Conservation (phyloP, 2,888 invertebrate genomes). For the Orchestes rusci region DNA sequence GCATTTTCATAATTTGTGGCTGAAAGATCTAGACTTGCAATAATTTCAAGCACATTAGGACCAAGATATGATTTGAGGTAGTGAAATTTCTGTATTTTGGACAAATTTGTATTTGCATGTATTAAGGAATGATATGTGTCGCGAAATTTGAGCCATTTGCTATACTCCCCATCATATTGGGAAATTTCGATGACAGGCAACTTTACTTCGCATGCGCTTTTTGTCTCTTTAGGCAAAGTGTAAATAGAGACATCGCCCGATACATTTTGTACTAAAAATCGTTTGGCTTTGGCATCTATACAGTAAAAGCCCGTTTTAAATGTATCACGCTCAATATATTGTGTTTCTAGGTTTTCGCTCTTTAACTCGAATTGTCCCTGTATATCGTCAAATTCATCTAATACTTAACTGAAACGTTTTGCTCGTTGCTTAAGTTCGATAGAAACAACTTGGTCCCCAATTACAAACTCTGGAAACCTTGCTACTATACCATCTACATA, state of each 20-base stretch:
- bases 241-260: neutral
- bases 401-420: neutral
- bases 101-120: neutral
- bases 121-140: neutral
- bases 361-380: neutral
- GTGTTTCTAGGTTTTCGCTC: neutral
- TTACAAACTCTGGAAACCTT: neutral
- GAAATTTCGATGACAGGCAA: neutral
- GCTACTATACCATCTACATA: neutral
- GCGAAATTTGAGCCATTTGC: neutral
- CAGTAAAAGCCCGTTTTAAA: neutral
- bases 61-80: neutral
- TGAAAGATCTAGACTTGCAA: constrained; percentile 15
- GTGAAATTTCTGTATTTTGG: neutral
- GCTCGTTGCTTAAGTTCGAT: neutral
- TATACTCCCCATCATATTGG: neutral
- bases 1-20: constrained; percentile 12
- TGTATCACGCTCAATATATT: neutral
- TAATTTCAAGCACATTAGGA: constrained; percentile 7
- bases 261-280: neutral
- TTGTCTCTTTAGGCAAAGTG: neutral
- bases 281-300: neutral
- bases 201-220: neutral
- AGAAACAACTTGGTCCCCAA: neutral
- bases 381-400: neutral